phyloP scores from a whole-genome alignment of 2,113 vertebrate species.

The Gymnobelideus leadbeateri region DNA sequence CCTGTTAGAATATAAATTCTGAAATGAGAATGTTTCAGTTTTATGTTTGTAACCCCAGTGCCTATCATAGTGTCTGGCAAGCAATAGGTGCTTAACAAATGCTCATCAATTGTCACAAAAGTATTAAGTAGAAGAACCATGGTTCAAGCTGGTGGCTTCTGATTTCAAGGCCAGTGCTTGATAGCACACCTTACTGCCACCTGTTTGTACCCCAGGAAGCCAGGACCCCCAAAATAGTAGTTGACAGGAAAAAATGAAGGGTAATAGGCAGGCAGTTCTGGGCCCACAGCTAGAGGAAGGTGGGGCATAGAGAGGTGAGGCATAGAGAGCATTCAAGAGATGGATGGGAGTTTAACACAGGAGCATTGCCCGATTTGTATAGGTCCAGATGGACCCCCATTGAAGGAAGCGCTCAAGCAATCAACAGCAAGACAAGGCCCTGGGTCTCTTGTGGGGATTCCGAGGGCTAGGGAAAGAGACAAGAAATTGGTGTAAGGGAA shows the following conservation, averaged over 20 bases:
- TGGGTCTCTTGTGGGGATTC: neutral
- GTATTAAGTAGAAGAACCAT: neutral
- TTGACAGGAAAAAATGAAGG: neutral
- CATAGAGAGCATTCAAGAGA: neutral
- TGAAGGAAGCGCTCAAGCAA: neutral
- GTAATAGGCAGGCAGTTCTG: neutral
- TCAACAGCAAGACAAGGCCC: neutral
- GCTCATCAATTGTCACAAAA: neutral
- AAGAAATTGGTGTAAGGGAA: neutral
- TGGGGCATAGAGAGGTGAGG: neutral
- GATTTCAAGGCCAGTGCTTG: neutral
- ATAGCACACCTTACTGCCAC: neutral
- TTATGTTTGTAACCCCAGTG: neutral
- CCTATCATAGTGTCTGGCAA: neutral
- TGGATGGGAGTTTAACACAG: neutral
- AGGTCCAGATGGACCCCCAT: neutral
- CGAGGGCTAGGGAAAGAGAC: neutral
- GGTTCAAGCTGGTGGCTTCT: neutral
- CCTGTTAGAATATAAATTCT: neutral
- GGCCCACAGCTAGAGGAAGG: neutral
- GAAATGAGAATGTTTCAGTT: neutral
- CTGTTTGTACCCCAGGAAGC: neutral
- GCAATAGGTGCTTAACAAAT: neutral
- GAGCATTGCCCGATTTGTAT: neutral
- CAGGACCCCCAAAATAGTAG: neutral